A percentile compares a stretch with the other conserved stretches of the same genome.
Conservation (phyloP, 2,888 invertebrate genomes). For the Girardia tigrina region DNA sequence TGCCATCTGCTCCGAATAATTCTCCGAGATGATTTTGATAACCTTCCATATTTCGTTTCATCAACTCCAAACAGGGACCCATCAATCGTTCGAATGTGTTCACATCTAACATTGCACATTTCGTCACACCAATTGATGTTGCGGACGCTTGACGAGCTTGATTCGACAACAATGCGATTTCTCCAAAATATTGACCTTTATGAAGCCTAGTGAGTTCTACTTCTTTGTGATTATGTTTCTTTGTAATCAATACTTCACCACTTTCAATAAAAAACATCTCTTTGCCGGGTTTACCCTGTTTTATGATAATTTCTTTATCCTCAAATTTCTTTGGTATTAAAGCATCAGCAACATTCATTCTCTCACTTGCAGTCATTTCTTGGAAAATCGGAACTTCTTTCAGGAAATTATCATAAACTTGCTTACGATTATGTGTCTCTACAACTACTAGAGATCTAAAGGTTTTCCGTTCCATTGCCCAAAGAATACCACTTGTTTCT, state of each 20-base stretch:
- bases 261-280: constrained; percentile 54
- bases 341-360: constrained; percentile 50
- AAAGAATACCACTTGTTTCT: constrained; percentile 43
- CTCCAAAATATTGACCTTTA: background rate
- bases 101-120: background rate
- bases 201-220: constrained; percentile 10
- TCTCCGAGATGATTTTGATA: background rate
- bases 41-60: background rate
- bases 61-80: background rate
- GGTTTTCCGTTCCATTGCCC: constrained; percentile 50
- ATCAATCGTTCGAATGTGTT: constrained; percentile 16
- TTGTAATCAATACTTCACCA: constrained; percentile 52
- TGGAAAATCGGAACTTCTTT: constrained; percentile 44
- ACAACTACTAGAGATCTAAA: constrained; percentile 45
- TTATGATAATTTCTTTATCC: constrained; percentile 45
- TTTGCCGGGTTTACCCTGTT: constrained; percentile 46
- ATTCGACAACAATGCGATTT: background rate
- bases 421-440: background rate
- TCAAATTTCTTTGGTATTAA: constrained; percentile 42
- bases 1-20: background rate
- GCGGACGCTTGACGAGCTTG: background rate
- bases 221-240: background rate
- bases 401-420: constrained; percentile 27
- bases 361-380: constrained; percentile 46
- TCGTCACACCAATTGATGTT: background rate